Evolutionary conservation across 2,888 invertebrate species (phyloP).

Genomic region (Thecophora atra): DNA sequence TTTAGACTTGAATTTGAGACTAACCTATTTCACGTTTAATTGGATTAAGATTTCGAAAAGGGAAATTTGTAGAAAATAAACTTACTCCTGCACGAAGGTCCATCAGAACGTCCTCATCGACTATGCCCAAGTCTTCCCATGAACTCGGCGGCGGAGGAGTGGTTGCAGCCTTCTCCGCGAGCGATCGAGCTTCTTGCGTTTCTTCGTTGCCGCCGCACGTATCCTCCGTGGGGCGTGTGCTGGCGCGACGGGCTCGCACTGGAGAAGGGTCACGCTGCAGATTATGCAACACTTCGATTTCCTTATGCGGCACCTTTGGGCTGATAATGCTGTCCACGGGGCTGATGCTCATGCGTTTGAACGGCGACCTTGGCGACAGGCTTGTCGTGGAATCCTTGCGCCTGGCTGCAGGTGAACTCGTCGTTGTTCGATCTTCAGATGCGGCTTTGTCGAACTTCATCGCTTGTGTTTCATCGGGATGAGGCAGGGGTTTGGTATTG

Average conservation of each 20-base stretch:
- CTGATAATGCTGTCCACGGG: conserved; percentile 67
- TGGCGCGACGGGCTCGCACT: conserved; percentile 59
- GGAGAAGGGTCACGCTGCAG: conserved; percentile 75
- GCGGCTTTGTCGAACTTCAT: background rate
- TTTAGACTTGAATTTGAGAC: background rate
- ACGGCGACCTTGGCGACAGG: conserved; percentile 55
- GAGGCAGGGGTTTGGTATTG: conserved; percentile 61
- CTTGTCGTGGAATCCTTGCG: conserved; percentile 28
- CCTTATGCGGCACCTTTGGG: conserved; percentile 69
- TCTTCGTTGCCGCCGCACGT: background rate
- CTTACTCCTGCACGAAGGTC: conserved; percentile 78
- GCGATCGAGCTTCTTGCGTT: background rate
- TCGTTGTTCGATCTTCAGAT: background rate
- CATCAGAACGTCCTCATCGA: conserved; percentile 71
- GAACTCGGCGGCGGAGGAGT: conserved; percentile 53
- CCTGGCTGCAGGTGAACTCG: conserved; percentile 40
- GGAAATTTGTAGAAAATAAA: conserved; percentile 30
- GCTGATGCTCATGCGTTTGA: conserved; percentile 61
- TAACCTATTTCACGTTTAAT: background rate
- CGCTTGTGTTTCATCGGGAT: conserved; percentile 38
- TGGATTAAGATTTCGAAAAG: too few relatives aligned
- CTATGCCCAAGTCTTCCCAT: conserved; percentile 73
- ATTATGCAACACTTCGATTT: conserved; percentile 76
- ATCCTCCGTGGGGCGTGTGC: conserved; percentile 38
- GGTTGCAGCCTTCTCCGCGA: background rate